Conservation (phyloP, 2,113 vertebrate species). For the Channa argus region DNA sequence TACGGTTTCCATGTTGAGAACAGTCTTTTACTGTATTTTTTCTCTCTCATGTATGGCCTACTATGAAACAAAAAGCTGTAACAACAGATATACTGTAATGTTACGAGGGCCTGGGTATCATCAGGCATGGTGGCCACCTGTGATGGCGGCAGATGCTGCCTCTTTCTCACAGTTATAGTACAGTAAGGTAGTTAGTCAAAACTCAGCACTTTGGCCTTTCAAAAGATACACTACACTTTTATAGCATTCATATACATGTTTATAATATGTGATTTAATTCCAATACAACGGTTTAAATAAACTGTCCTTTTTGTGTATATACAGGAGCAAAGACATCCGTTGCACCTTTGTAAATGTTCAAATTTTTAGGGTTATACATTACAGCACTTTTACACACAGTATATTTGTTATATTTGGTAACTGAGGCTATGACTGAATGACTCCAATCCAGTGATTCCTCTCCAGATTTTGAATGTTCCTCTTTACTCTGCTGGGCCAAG, state of each 20-base stretch:
- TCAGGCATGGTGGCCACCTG: slow-evolving; percentile 34
- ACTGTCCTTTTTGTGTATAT: too few relatives aligned
- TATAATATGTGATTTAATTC: too few relatives aligned
- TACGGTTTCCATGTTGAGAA: too few relatives aligned
- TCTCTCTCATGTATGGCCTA: neutral
- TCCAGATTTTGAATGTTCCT: slow-evolving; percentile 60
- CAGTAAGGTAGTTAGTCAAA: slow-evolving; percentile 44
- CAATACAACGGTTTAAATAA: too few relatives aligned
- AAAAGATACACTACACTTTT: too few relatives aligned
- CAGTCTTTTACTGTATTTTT: too few relatives aligned
- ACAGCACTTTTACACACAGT: neutral
- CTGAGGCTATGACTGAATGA: slow-evolving; percentile 31
- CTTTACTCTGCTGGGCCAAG: slow-evolving; percentile 48
- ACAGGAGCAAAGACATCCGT: too few relatives aligned
- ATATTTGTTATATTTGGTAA: neutral
- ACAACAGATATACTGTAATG: neutral
- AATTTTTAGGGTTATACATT: neutral
- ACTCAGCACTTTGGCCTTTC: neutral
- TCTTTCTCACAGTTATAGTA: slow-evolving; percentile 41
- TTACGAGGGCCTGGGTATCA: slow-evolving; percentile 1
- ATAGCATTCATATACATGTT: too few relatives aligned
- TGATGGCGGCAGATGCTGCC: slow-evolving; percentile 66
- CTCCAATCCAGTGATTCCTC: slow-evolving; percentile 72
- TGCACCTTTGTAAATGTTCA: too few relatives aligned
- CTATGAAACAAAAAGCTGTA: neutral